Percentiles rank a stretch among this genome's conserved stretches.
These are phyloP conservation scores for Cladopsammia gracilis DNA, from an alignment of 64 coral and sea anemone genomes.

Conservation along the genomic window DNA sequence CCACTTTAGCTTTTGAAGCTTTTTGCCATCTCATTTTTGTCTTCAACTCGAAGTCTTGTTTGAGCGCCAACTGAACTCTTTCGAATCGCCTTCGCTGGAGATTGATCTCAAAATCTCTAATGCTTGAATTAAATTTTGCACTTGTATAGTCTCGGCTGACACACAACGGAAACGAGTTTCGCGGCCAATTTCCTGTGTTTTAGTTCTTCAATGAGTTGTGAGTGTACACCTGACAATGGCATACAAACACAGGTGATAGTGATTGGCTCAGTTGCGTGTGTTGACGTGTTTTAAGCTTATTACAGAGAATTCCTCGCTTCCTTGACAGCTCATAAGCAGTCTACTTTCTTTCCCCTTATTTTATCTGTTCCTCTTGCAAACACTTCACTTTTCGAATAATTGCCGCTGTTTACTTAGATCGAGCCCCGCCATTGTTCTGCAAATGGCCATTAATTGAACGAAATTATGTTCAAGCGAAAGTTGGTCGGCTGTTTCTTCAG, in stretches of 20 bases:
- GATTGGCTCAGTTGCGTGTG: conserved; percentile 75
- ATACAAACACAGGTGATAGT: conserved; percentile 69
- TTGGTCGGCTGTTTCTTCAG: conserved; percentile 76
- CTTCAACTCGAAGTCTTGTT: neutral
- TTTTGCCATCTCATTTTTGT: neutral
- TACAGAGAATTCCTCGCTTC: conserved; percentile 64
- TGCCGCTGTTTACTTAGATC: conserved; percentile 75
- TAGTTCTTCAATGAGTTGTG: conserved; percentile 70
- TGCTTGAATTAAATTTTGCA: conserved; percentile 52
- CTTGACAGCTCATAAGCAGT: conserved; percentile 65
- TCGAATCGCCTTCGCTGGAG: neutral
- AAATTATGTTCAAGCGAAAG: conserved; percentile 79
- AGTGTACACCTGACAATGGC: conserved; percentile 68
- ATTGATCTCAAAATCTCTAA: neutral
- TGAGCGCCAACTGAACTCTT: neutral
- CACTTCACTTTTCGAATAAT: conserved; percentile 82
- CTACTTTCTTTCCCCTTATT: conserved; percentile 50
- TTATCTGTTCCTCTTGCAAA: conserved; percentile 63
- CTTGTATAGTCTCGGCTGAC: conserved; percentile 49
- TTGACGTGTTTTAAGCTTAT: conserved; percentile 67
- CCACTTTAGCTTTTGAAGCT: neutral
- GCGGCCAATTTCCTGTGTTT: conserved; percentile 81
- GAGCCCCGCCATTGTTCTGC: conserved; percentile 62
- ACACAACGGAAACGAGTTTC: conserved; percentile 82
- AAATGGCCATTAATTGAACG: conserved; percentile 91